phyloP scores from a whole-genome alignment of 2,797 vertebrate species.

The Chelmon rostratus region DNA sequence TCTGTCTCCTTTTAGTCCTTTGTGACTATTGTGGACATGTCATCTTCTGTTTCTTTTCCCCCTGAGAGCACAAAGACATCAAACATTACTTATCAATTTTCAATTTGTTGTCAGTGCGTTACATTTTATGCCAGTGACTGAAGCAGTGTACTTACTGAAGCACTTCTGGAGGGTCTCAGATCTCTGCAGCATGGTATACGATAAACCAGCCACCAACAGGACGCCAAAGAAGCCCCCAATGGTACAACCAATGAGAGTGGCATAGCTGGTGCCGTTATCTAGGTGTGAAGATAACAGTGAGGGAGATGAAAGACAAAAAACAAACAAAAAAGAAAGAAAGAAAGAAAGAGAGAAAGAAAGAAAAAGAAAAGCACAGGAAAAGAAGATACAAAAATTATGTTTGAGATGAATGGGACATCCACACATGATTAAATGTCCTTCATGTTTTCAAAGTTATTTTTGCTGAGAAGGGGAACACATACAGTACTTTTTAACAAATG shows the following conservation, averaged over 20 bases:
- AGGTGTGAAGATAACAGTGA: background rate
- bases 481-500: background rate
- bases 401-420: no score
- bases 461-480: background rate
- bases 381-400: background rate
- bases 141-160: conserved; percentile 59
- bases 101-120: background rate
- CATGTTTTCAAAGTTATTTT: background rate
- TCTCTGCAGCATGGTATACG: conserved; percentile 44
- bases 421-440: no score
- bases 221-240: conserved; percentile 74
- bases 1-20: conserved; percentile 35
- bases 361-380: background rate
- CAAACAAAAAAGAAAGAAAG: background rate
- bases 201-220: conserved; percentile 63
- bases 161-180: conserved; percentile 62
- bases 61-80: conserved; percentile 52
- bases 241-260: conserved; percentile 62
- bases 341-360: background rate
- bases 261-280: conserved; percentile 45
- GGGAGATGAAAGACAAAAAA: no score
- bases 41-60: conserved; percentile 54
- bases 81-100: background rate
- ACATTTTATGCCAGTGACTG: background rate
- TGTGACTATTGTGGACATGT: conserved; percentile 55